A percentile compares a stretch with the other conserved stretches of the same genome.
Evolutionary conservation across 2,797 vertebrate genomes (phyloP).

Genomic region (Ambastaia sidthimunki): DNA sequence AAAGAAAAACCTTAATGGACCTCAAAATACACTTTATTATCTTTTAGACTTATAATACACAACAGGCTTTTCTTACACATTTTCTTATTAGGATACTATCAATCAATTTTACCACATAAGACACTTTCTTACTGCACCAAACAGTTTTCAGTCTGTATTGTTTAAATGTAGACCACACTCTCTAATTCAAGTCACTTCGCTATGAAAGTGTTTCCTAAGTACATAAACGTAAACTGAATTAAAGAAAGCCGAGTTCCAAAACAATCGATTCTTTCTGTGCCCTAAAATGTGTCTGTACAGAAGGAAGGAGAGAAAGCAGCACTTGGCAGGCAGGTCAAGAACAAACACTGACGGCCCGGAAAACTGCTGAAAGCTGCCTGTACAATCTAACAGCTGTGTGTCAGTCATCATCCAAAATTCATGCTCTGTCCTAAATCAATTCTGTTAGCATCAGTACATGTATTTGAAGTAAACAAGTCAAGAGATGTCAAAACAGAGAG

Average conservation of each 20-base stretch:
- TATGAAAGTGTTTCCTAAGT: neutral
- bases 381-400: conserved; percentile 10
- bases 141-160: neutral
- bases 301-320: neutral
- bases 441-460: neutral
- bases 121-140: neutral
- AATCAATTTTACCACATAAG: neutral
- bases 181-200: conserved; percentile 3
- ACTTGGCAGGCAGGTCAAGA: neutral
- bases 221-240: conserved; percentile 19
- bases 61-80: too few relatives aligned
- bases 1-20: neutral
- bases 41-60: too few relatives aligned
- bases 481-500: neutral
- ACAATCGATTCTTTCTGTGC: conserved; percentile 14
- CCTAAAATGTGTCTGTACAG: neutral
- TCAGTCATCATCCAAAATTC: conserved; percentile 15
- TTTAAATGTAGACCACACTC: neutral
- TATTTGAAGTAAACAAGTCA: neutral
- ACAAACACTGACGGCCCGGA: conserved; percentile 10
- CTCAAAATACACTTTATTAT: neutral
- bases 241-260: conserved; percentile 10
- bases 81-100: neutral
- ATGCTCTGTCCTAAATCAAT: neutral
- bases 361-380: conserved; percentile 4